Conservation (phyloP, 1,140 invertebrate genomes). For the Phenacoccus solenopsis region DNA sequence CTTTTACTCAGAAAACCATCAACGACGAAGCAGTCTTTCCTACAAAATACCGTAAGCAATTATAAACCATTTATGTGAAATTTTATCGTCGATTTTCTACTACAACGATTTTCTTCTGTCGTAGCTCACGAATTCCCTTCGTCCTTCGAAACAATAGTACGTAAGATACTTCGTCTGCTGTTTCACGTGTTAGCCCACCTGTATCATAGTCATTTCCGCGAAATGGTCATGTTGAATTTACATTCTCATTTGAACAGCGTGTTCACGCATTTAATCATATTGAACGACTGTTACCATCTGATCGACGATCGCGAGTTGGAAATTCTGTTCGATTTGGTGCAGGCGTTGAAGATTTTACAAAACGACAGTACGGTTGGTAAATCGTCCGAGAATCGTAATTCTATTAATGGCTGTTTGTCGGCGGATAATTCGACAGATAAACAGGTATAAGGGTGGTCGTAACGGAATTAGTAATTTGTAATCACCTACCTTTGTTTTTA, state of each 20-base stretch:
- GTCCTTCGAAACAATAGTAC: conserved; percentile 85
- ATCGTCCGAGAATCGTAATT: not conserved
- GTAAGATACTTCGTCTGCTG: conserved; percentile 89
- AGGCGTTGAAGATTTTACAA: conserved; percentile 42
- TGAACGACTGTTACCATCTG: conserved; percentile 74
- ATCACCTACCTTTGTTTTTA: not conserved
- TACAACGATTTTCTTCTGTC: conserved; percentile 31
- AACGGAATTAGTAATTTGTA: not conserved
- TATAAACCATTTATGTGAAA: not conserved
- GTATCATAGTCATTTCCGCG: conserved; percentile 94
- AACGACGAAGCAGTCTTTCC: conserved; percentile 95
- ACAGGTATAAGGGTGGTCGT: not conserved
- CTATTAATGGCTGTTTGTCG: not conserved
- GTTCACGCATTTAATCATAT: conserved; percentile 86
- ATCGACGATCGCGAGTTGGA: conserved; percentile 93
- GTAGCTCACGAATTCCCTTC: conserved; percentile 88
- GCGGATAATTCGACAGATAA: not conserved
- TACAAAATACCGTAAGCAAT: conserved; percentile 87
- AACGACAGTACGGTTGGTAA: not conserved
- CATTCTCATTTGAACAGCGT: conserved; percentile 92
- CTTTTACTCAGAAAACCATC: conserved; percentile 91
- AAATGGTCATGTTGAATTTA: conserved; percentile 79
- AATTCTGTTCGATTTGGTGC: conserved; percentile 72
- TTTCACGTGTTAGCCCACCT: conserved; percentile 96
- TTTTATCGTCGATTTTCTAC: not conserved